Evolutionary conservation across 2,797 vertebrate species (phyloP), one percentile per base, ranked within the genome.

Genomic region (Cheirogaleus major): DNA sequence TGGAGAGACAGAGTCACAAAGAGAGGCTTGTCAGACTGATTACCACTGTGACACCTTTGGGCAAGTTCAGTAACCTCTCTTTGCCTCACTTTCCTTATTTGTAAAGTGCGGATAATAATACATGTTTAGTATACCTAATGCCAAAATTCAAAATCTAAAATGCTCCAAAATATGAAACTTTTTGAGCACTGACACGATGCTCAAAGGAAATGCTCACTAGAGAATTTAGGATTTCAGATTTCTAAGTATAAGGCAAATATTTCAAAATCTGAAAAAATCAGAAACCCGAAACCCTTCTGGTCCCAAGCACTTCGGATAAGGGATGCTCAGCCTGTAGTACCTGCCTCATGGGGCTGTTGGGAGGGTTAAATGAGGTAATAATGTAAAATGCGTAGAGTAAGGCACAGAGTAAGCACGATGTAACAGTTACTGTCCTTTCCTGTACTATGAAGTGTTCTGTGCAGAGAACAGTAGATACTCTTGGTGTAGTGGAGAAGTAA

Each of bases 1-100:
- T 20, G 84, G 70, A 95, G 86, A 96, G 35, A 96, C 0, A 91
- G 4, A 79, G 88, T 61, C 38, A 96, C 30, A 86, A 80, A 70
- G 38, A 70, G 13, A 93, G 35, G 48, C 22, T 45, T n/a, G 83
- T 80, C 75, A 93, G 78, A 65, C 23, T 57, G 45, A 65, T 45
- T 38, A 55, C 25, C n/a, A 30, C 59, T 30, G 22, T 22, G 70
- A 82, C 73, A 75, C n/a, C 38, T 72, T n/a, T 76, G 75, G 70
- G 70, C 38, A 75, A 83, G 59, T 32, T 69, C 70, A 65, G 18
- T 43, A 32, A 43, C 65, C 27, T 50, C 9, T 50, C 41, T 55
- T 12, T 89, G 75, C 85, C 78, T 93, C 20, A 48, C 61, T 41
- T 76, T 89, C n/a, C 52, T 92, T 35, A 61, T 73, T 63, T 72